A percentile compares a stretch with the other conserved stretches of the same genome.
phyloP scores from a whole-genome alignment of 2,888 invertebrate genomes.

The Drosophila ochracea region DNA sequence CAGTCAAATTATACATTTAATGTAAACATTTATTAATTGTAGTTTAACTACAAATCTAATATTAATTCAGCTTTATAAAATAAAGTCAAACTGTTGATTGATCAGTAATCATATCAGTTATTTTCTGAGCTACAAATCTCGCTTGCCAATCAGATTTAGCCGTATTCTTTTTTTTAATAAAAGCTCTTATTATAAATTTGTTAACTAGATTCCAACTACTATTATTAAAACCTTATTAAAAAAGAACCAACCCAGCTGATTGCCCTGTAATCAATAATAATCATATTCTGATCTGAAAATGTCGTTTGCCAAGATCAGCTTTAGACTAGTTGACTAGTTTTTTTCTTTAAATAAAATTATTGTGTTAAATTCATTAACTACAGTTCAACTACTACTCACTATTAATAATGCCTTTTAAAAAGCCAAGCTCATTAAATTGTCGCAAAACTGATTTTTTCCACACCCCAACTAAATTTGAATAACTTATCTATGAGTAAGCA shows the following conservation, averaged over 20 bases:
- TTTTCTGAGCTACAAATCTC: neutral
- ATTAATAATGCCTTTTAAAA: neutral
- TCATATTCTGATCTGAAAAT: neutral
- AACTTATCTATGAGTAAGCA: neutral
- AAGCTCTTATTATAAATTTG: neutral
- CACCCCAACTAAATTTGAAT: neutral
- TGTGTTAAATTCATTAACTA: neutral
- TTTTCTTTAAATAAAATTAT: too few species aligned
- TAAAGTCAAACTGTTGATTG: neutral
- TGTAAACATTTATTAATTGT: neutral
- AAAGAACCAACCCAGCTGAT: neutral
- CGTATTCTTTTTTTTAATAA: neutral
- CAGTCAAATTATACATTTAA: neutral
- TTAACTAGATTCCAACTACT: neutral
- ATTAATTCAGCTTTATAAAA: neutral
- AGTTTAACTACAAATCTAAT: fast-evolving
- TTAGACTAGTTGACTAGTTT: too few species aligned
- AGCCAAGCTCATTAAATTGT: neutral
- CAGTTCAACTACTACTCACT: neutral
- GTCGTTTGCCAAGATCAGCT: too few species aligned
- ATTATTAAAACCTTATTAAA: neutral
- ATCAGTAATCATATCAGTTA: too few species aligned
- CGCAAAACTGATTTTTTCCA: neutral
- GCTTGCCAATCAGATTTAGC: neutral
- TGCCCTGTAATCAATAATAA: neutral